phyloP scores from a whole-genome alignment of 2,888 invertebrate species.

The Rhamnusium bicolor region DNA sequence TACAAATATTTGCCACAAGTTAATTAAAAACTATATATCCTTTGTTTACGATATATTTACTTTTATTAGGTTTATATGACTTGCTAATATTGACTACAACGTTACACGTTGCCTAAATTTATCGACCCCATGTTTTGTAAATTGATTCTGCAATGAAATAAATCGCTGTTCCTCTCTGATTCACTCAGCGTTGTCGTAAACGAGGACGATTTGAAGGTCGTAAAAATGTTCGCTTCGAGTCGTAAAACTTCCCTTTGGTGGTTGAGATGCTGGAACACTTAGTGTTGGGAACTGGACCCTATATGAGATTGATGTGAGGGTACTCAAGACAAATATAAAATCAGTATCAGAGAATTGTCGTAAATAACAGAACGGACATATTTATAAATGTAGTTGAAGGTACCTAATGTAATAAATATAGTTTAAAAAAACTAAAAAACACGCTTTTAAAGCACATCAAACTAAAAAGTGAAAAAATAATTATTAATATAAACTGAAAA shows the following conservation, averaged over 20 bases:
- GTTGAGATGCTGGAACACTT: conserved; percentile 3
- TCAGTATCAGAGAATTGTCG: not conserved
- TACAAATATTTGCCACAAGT: not conserved
- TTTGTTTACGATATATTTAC: not conserved
- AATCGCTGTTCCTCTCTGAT: conserved; percentile 48
- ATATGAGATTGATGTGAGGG: conserved; percentile 14
- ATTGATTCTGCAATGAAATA: conserved; percentile 30
- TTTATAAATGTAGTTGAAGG: no score
- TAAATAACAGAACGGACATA: not conserved
- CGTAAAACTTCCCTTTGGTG: conserved; percentile 53
- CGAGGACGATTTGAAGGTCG: conserved; percentile 56
- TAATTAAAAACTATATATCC: not conserved
- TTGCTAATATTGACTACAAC: conserved; percentile 23
- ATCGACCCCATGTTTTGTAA: conserved; percentile 20
- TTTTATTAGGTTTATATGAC: conserved; percentile 9
- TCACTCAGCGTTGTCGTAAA: conserved; percentile 56
- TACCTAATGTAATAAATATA: no score
- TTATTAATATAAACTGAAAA: no score
- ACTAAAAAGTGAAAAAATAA: no score
- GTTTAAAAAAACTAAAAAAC: no score
- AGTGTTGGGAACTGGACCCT: conserved; percentile 25
- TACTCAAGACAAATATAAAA: conserved; percentile 13
- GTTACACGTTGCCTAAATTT: conserved; percentile 17
- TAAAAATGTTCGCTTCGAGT: conserved; percentile 53
- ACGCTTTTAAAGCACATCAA: no score